Evolutionary conservation across 2,797 vertebrate genomes (phyloP).

Genomic region (Sitta carolinensis): DNA sequence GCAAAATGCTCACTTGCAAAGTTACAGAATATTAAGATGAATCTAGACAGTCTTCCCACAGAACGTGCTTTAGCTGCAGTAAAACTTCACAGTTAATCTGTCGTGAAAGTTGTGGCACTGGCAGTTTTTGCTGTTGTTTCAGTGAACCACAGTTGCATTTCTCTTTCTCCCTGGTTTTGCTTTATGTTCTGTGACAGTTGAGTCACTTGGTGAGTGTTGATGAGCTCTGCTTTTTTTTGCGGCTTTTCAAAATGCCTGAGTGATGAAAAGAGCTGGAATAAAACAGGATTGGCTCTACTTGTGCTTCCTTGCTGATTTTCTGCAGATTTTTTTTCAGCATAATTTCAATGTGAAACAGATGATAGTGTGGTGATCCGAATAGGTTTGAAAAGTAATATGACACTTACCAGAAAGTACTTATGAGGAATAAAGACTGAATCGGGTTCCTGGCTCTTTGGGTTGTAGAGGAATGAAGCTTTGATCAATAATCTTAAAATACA

Average conservation of each 20-base stretch:
- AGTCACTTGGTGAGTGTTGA: neutral
- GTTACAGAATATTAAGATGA: neutral
- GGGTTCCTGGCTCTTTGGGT: neutral
- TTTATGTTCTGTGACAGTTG: neutral
- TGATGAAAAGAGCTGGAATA: neutral
- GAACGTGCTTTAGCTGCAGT: neutral
- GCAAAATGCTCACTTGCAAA: neutral
- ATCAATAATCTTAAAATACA: neutral
- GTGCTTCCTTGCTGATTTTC: neutral
- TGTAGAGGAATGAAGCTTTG: neutral
- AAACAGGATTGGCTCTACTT: neutral
- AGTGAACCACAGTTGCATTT: neutral
- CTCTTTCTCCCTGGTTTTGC: neutral
- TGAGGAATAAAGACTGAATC: neutral
- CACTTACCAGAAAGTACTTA: neutral
- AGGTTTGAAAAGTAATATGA: neutral
- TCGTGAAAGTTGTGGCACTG: neutral
- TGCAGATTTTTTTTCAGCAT: neutral
- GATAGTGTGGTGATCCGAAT: neutral
- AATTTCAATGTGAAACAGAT: conserved; percentile 24
- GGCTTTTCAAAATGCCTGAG: conserved; percentile 5
- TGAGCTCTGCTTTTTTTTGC: neutral
- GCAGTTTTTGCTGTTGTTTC: neutral
- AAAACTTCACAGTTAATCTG: neutral
- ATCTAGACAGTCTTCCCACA: neutral